phyloP scores from a whole-genome alignment of 2,888 invertebrate genomes.

The Pycnomerus fuliginosus region DNA sequence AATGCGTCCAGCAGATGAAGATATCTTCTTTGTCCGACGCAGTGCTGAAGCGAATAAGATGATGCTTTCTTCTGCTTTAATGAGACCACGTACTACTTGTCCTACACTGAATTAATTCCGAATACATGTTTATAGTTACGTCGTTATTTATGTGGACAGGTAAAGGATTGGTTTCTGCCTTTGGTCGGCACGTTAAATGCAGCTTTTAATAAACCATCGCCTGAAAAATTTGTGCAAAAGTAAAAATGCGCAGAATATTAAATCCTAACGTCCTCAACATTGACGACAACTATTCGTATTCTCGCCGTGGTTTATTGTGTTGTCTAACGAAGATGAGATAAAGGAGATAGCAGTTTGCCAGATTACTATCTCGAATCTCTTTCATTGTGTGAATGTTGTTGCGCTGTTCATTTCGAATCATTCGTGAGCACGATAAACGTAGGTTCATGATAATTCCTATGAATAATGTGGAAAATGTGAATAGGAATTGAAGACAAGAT shows the following conservation, averaged over 20 bases:
- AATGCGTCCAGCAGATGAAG: too few species aligned
- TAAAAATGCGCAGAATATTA: too few species aligned
- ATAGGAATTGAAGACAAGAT: too few species aligned
- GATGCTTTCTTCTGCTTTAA: slow-evolving; percentile 27
- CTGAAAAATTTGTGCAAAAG: too few species aligned
- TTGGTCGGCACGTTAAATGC: neutral
- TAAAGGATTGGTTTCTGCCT: slow-evolving; percentile 14
- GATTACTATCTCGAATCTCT: slow-evolving; percentile 18
- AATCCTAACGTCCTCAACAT: too few species aligned
- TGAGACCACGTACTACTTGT: slow-evolving; percentile 41
- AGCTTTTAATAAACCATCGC: neutral
- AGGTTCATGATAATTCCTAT: slow-evolving; percentile 12
- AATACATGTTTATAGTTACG: slow-evolving; percentile 32
- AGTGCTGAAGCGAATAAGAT: too few species aligned
- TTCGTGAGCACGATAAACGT: slow-evolving; percentile 24
- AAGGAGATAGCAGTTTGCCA: slow-evolving; percentile 11
- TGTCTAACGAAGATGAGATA: slow-evolving; percentile 14
- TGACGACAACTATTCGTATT: slow-evolving; percentile 13
- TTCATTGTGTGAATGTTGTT: slow-evolving; percentile 22
- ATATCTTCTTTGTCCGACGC: too few species aligned
- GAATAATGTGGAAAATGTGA: slow-evolving; percentile 6
- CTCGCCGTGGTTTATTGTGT: slow-evolving; percentile 13
- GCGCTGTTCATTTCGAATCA: slow-evolving; percentile 15
- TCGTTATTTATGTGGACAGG: slow-evolving; percentile 33
- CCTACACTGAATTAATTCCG: slow-evolving; percentile 39